Base-by-base conservation (phyloP, 1,140 invertebrate species). In the Chionoecetes opilio region DNA sequence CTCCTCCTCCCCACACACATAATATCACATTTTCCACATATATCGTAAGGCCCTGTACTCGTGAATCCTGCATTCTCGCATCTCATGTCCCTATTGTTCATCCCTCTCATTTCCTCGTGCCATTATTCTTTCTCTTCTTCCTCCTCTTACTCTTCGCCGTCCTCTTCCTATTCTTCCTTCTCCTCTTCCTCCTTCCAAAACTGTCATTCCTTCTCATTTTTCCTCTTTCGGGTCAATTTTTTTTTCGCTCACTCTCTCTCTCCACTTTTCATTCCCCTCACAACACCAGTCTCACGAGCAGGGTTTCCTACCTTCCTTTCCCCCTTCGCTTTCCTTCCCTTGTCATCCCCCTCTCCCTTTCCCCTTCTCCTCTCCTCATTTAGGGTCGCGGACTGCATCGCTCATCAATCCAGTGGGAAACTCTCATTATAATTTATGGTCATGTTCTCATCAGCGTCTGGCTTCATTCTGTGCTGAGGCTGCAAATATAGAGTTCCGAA, bases 371-470 rank as follows among this genome's bases (percentile, higher is more conserved):
- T 75, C n/a, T 75, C 63, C 63, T 75, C 63, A 75, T 75, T 75
- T 75, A n/a, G 21, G 63, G 63, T n/a, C 63, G 6, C n/a, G 63
- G 63, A n/a, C 63, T 75, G 63, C 63, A 75, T 75, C 63, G 63
- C 63, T 75, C 63, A 75, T 75, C 63, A 75, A 75, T 75, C 63
- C 63, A 0, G 21, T 5, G 63, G 41, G 63, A 75, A 75, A 75
- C 63, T 75, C 63, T 75, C 63, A 75, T 75, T 75, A 75, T 75
- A 75, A 75, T 75, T 75, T 75, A 75, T 75, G 21, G 63, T 21
- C n/a, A 26, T 26, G 63, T 26, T 75, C 63, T 75, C 63, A 75
- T 75, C 63, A 75, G n/a, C n/a, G 63, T 75, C 63, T 26, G 63
- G 63, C 63, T 75, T n/a, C 63, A 75, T 75, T 75, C n/a, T 75